These are phyloP conservation scores for Apostichopus parvimensis DNA, from an alignment of 35 echinoderm and acorn worm genomes.

Conservation along the genomic window DNA sequence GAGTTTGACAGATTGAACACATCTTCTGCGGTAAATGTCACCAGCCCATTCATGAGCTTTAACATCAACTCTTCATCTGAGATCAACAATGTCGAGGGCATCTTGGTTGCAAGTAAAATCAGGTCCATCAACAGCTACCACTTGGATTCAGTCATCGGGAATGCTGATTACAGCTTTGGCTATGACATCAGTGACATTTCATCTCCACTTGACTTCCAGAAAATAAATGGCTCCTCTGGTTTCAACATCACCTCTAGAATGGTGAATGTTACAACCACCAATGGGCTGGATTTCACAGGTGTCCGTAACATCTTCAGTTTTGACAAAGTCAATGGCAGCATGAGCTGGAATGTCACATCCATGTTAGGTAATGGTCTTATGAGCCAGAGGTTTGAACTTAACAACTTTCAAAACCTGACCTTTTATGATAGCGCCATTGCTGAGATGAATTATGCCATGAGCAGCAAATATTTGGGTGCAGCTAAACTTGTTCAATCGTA, in stretches of 20 bases:
- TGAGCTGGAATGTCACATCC: conserved; percentile 44
- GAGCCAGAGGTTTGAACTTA: conserved; percentile 42
- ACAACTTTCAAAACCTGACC: conserved; percentile 59
- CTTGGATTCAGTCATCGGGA: conserved; percentile 36
- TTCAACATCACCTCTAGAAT: conserved; percentile 41
- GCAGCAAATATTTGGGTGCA: conserved; percentile 22
- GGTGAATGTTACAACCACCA: conserved; percentile 55
- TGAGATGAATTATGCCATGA: neutral
- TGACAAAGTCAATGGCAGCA: conserved; percentile 56
- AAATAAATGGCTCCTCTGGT: conserved; percentile 66
- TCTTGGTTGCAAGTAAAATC: conserved; percentile 40
- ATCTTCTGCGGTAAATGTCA: neutral
- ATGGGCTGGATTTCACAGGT: conserved; percentile 52
- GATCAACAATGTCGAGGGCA: conserved; percentile 14
- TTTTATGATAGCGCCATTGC: neutral
- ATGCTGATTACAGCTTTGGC: conserved; percentile 47
- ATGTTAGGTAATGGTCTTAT: conserved; percentile 21
- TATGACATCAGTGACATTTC: conserved; percentile 51
- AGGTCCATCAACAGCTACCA: conserved; percentile 22
- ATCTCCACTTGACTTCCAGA: conserved; percentile 58
- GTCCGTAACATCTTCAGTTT: conserved; percentile 44
- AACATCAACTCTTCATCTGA: conserved; percentile 55
- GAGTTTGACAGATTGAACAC: conserved; percentile 45
- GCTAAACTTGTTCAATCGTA: conserved; percentile 10
- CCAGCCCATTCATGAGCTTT: conserved; percentile 58